phyloP scores from a whole-genome alignment of 1,140 invertebrate genomes.

The Hypothenemus hampei region DNA sequence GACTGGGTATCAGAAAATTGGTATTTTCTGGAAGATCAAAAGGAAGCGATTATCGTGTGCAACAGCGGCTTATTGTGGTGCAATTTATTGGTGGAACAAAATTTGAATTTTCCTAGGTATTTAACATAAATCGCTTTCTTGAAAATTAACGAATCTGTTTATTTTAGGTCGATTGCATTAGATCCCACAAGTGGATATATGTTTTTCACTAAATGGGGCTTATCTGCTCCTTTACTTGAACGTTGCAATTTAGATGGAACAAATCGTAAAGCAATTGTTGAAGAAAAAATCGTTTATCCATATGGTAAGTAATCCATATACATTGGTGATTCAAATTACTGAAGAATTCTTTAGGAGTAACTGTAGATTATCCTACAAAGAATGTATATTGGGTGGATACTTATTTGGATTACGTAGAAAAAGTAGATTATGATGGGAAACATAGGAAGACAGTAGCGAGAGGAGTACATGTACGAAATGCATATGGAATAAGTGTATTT shows the following conservation, averaged over 20 bases:
- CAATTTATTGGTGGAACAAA: constrained; percentile 61
- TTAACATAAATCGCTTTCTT: not conserved
- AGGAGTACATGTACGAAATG: constrained; percentile 57
- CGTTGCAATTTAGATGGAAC: constrained; percentile 58
- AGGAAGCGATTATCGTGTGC: constrained; percentile 69
- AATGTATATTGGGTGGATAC: constrained; percentile 76
- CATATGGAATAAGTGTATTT: constrained; percentile 67
- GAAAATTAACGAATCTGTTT: not conserved
- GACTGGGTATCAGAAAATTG: constrained; percentile 84
- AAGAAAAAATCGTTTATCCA: constrained; percentile 67
- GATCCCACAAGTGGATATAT: constrained; percentile 74
- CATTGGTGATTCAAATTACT: not conserved
- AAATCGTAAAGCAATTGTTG: constrained; percentile 52
- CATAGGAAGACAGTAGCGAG: constrained; percentile 61
- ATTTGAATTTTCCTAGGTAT: constrained; percentile 60
- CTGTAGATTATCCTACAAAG: constrained; percentile 66
- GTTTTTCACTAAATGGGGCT: constrained; percentile 74
- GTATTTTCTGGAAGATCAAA: constrained; percentile 75
- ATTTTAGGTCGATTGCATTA: constrained; percentile 62
- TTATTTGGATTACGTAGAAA: constrained; percentile 69
- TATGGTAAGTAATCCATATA: no score
- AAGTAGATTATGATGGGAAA: constrained; percentile 64
- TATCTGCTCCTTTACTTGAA: constrained; percentile 56
- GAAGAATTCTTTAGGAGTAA: constrained; percentile 47
- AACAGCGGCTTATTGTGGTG: constrained; percentile 57